A percentile compares a stretch with the other conserved stretches of the same genome.
Conservation (phyloP, 2,113 vertebrate genomes). For the Choloepus hoffmanni region DNA sequence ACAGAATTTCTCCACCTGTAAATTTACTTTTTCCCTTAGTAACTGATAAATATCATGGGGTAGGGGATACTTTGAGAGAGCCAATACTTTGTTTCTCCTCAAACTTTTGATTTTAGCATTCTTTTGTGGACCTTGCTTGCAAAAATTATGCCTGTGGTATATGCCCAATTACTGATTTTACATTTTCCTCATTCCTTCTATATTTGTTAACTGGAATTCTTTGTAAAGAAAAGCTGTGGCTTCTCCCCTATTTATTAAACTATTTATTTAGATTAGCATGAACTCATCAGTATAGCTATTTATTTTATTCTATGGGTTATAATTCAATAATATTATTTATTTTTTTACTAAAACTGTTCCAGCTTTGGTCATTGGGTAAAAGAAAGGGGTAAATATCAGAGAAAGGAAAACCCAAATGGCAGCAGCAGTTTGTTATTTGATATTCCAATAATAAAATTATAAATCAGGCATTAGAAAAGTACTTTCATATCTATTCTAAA, state of each 20-base stretch:
- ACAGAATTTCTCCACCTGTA: not conserved
- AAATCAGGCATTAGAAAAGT: conserved; percentile 17
- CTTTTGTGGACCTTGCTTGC: not conserved
- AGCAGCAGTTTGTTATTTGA: not conserved
- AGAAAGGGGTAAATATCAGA: conserved; percentile 27
- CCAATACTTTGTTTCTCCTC: not conserved
- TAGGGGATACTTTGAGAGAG: not conserved
- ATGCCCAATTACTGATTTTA: not conserved
- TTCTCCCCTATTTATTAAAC: not conserved
- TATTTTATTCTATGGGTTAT: not conserved
- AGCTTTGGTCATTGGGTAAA: not conserved
- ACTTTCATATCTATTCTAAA: conserved; percentile 21
- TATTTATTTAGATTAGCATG: not conserved
- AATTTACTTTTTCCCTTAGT: not conserved
- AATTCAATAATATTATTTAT: not conserved
- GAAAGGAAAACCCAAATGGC: conserved; percentile 51
- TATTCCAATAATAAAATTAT: conserved; percentile 54
- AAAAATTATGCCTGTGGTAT: not conserved
- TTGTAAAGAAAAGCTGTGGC: not conserved
- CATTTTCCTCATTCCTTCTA: not conserved
- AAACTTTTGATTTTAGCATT: not conserved
- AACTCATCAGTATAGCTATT: not conserved
- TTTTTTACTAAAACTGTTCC: not conserved
- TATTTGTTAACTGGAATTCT: not conserved
- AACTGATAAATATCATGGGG: not conserved